phyloP scores from a whole-genome alignment of 2,797 vertebrate genomes.

The Sebastes alutus region DNA sequence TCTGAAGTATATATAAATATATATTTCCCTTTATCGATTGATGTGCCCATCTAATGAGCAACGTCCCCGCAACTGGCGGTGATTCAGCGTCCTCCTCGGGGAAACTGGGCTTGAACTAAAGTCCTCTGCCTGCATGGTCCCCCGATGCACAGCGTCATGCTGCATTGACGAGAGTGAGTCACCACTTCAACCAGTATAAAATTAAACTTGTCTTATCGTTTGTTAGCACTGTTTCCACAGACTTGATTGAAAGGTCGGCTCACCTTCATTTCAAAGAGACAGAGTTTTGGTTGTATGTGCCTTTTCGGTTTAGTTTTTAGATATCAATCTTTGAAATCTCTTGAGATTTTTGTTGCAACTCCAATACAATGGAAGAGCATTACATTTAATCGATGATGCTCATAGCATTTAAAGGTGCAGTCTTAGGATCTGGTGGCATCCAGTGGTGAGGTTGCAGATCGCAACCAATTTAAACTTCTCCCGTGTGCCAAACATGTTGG shows the following conservation, averaged over 20 bases:
- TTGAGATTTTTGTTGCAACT: neutral
- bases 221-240: neutral
- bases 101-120: neutral
- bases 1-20: neutral
- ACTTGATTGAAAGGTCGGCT: neutral
- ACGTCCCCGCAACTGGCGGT: neutral
- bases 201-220: neutral
- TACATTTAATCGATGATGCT: neutral
- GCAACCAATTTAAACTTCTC: too few relatives aligned
- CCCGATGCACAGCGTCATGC: neutral
- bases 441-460: too few relatives aligned
- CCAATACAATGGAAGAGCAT: neutral
- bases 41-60: neutral
- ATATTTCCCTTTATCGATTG: neutral
- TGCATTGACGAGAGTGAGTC: constrained; percentile 10
- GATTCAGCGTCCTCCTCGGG: neutral
- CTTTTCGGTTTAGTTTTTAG: neutral
- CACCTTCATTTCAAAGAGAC: neutral
- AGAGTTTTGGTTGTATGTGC: too few relatives aligned
- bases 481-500: too few relatives aligned
- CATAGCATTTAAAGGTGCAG: neutral
- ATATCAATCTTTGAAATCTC: neutral
- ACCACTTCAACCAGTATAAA: neutral
- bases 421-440: too few relatives aligned
- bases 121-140: neutral